Evolutionary conservation across 2,797 vertebrate species (phyloP).

Genomic region (Acanthiza pusilla): DNA sequence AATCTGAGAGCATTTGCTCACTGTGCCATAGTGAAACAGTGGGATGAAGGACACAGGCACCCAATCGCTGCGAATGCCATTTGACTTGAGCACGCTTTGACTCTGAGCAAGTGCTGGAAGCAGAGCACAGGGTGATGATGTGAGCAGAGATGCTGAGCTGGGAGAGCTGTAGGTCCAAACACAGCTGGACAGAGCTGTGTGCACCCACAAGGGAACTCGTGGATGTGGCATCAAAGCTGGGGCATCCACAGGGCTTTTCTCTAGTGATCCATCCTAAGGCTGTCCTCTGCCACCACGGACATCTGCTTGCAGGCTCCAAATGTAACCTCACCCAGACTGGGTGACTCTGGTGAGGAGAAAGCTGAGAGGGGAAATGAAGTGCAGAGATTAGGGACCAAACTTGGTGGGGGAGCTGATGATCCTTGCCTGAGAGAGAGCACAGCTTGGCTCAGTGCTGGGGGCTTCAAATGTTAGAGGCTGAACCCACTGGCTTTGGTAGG

Average conservation of each 20-base stretch:
- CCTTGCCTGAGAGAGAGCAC: background rate
- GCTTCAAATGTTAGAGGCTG: background rate
- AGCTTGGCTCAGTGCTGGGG: background rate
- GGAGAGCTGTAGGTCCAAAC: background rate
- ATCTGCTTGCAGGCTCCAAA: background rate
- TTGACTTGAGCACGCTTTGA: background rate
- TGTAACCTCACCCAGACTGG: background rate
- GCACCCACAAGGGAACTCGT: rapidly evolving
- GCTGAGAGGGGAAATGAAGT: background rate
- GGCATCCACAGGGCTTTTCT: background rate
- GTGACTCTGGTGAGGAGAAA: background rate
- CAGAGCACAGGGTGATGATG: rapidly evolving
- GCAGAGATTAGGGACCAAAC: background rate
- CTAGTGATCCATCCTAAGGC: background rate
- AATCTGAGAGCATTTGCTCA: background rate
- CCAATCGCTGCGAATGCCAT: background rate
- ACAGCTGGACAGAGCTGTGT: rapidly evolving
- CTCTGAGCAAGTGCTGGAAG: background rate
- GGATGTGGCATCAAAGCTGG: background rate
- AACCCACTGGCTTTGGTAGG: background rate
- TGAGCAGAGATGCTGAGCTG: background rate
- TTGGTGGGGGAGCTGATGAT: background rate
- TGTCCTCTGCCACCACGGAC: background rate
- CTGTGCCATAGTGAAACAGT: background rate
- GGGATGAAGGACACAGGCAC: background rate